phyloP scores from a whole-genome alignment of 2,797 vertebrate genomes.

The Alosa sapidissima region DNA sequence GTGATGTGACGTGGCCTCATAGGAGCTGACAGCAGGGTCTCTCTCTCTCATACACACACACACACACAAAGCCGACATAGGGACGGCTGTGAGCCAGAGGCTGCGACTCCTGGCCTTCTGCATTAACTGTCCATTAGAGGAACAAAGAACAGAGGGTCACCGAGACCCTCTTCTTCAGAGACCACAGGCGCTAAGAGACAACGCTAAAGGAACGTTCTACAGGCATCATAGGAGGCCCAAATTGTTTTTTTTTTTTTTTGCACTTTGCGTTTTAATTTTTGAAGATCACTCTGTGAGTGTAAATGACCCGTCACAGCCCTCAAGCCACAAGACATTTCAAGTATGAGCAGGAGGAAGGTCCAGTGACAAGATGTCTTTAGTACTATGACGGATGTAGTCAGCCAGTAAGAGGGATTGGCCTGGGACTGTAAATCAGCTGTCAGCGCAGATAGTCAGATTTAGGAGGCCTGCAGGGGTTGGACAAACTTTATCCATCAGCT shows the following conservation, averaged over 20 bases:
- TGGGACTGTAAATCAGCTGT: not conserved
- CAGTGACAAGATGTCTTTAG: not conserved
- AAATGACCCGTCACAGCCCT: not conserved
- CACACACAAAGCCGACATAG: not conserved
- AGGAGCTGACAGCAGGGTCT: not conserved
- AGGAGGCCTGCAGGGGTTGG: not conserved
- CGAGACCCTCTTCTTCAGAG: not conserved
- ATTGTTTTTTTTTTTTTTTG: not conserved
- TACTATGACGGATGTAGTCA: not conserved
- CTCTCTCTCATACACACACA: not conserved
- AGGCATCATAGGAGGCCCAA: too few species aligned
- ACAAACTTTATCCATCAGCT: not conserved
- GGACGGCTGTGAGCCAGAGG: not conserved
- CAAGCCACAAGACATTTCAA: too few species aligned
- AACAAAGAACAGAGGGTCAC: slow-evolving; percentile 12
- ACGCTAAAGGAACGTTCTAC: too few species aligned
- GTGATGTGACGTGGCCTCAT: not conserved
- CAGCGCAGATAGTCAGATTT: not conserved
- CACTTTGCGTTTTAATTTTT: not conserved
- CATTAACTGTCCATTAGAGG: not conserved
- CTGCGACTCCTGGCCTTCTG: not conserved
- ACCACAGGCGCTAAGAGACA: not conserved
- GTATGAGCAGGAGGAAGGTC: not conserved
- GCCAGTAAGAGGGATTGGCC: not conserved
- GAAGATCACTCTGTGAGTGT: not conserved